Conservation (phyloP, 2,888 invertebrate species). For the Notocelia uddmanniana region DNA sequence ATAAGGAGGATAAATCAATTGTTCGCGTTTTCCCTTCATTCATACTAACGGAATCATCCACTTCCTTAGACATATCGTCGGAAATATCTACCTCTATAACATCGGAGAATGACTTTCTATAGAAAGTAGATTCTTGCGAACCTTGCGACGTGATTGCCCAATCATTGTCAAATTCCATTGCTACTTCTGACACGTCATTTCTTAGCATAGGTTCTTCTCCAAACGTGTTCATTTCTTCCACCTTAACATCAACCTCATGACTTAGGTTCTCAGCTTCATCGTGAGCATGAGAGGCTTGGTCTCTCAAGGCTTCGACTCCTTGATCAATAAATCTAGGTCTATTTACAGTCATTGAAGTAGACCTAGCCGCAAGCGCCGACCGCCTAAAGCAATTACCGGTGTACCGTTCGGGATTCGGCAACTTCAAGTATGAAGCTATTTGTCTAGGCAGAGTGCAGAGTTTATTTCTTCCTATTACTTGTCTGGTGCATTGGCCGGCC, state of each 20-base stretch:
- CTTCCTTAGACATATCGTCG: background rate
- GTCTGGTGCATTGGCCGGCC: constrained; percentile 21
- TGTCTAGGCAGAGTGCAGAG: constrained; percentile 12
- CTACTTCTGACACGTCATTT: background rate
- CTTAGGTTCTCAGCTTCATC: background rate
- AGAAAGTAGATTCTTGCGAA: background rate
- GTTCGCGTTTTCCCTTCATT: constrained; percentile 1
- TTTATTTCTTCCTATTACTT: constrained; percentile 29
- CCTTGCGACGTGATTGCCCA: background rate
- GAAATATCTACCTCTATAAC: constrained; percentile 7
- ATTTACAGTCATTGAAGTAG: background rate
- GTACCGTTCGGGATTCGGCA: constrained; percentile 21
- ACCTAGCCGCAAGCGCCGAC: constrained; percentile 2
- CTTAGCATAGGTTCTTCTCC: constrained; percentile 9
- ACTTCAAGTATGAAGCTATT: constrained; percentile 27
- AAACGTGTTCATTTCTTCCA: constrained; percentile 9
- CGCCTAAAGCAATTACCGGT: constrained; percentile 27
- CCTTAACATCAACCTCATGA: background rate
- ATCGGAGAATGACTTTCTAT: background rate
- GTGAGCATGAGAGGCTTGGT: background rate
- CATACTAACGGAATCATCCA: constrained; percentile 11
- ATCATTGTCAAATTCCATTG: constrained; percentile 4
- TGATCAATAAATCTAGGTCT: background rate
- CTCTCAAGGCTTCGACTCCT: background rate
- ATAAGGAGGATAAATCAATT: background rate